Conservation (phyloP, 2,797 vertebrate species). For the Sebastes taczanowskii region DNA sequence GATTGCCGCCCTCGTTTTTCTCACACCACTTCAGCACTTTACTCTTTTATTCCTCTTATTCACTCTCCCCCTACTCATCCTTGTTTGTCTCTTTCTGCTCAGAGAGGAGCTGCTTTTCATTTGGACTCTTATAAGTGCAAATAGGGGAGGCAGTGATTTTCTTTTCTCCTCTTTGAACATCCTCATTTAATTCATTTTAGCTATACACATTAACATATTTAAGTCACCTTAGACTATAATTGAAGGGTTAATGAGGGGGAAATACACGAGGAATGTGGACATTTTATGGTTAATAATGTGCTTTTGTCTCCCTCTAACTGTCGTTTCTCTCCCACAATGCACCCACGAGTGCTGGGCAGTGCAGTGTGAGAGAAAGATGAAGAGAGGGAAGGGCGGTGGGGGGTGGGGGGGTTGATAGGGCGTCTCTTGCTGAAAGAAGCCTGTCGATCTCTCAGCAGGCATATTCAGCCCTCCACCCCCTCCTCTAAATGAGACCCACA, state of each 20-base stretch:
- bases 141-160: background rate
- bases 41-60: conserved; percentile 13
- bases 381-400: conserved; percentile 39
- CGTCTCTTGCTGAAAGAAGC: conserved; percentile 82
- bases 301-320: conserved; percentile 66
- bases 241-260: conserved; percentile 15
- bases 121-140: conserved; percentile 16
- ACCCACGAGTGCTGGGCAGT: conserved; percentile 45
- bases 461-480: conserved; percentile 65
- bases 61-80: background rate
- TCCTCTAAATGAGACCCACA: conserved; percentile 77
- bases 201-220: background rate
- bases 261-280: conserved; percentile 32
- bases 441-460: conserved; percentile 86
- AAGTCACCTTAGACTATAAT: conserved; percentile 4
- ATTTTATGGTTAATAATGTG: conserved; percentile 48
- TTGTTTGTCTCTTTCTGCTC: conserved; percentile 12
- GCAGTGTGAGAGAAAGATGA: conserved; percentile 56
- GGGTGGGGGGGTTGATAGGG: conserved; percentile 40
- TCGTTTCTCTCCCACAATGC: conserved; percentile 55
- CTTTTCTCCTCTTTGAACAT: background rate
- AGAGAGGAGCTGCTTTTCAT: conserved; percentile 26
- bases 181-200: background rate
- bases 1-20: conserved; percentile 31
- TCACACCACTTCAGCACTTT: conserved; percentile 21